A percentile compares a stretch with the other conserved stretches of the same genome.
These are phyloP conservation scores for Drosophila niveifrons DNA, from an alignment of 2,888 invertebrate genomes.

Conservation along the genomic window DNA sequence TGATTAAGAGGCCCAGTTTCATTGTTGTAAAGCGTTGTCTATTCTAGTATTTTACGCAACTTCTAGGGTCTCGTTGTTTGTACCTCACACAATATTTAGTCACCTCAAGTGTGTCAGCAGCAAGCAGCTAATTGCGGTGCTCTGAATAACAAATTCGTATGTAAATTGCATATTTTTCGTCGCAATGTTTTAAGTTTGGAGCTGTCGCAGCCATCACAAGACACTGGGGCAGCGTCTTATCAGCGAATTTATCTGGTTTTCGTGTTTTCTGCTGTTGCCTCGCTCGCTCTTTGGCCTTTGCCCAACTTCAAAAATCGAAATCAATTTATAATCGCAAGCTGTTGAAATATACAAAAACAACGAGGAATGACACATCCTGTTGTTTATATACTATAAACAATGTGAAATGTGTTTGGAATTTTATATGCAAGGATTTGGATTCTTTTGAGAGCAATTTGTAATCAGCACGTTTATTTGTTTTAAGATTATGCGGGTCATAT, in stretches of 20 bases:
- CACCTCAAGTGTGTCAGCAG: conserved; percentile 20
- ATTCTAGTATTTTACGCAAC: conserved; percentile 11
- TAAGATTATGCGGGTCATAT: conserved; percentile 58
- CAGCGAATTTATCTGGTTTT: conserved; percentile 51
- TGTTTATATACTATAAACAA: conserved; percentile 3
- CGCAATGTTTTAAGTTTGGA: neutral
- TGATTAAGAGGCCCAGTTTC: conserved; percentile 13
- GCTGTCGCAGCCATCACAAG: conserved; percentile 22
- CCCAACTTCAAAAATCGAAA: conserved; percentile 28
- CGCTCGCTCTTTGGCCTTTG: conserved; percentile 46
- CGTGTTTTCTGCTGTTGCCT: conserved; percentile 7
- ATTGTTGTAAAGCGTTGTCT: conserved; percentile 23
- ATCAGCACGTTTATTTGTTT: conserved; percentile 57
- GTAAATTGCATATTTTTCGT: conserved; percentile 12
- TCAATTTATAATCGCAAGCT: conserved; percentile 27
- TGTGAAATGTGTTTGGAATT: neutral
- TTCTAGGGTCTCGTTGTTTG: conserved; percentile 9
- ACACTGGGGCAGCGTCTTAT: conserved; percentile 33
- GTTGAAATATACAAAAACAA: neutral
- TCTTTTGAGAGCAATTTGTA: conserved; percentile 7
- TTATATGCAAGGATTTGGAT: neutral
- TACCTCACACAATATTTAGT: conserved; percentile 1
- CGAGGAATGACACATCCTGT: conserved; percentile 12
- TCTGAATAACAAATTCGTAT: conserved; percentile 25
- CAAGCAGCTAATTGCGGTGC: conserved; percentile 21